Base-by-base conservation (phyloP, 2,888 invertebrate genomes). In the Lasioglossum oenotherae region DNA sequence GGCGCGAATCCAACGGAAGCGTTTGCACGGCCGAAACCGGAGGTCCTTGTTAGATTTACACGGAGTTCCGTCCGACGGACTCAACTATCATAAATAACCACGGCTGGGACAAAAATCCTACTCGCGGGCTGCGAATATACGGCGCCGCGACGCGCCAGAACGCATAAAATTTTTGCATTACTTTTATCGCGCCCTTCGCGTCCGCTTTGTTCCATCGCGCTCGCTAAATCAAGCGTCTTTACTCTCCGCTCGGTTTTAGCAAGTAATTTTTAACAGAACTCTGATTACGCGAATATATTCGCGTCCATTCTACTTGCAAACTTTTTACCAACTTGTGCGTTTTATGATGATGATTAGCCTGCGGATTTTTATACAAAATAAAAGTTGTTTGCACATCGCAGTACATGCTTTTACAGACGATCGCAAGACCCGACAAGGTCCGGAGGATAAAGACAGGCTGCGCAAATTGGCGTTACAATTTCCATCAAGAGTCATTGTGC, bases 1-100 rank as follows among this genome's bases (percentile, higher is more conserved):
- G 87, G 91, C 84, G 75, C 27, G 74, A 75, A 84, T 89, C 76
- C 85, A 81, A 67, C 80, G 80, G 79, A 82, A 85, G 69, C 88
- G 74, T 85, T 84, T 75, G 72, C 74, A 74, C 72, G 69, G 81
- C 69, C 75, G 78, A 69, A 64, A 71, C 49, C 75, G 79, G 76
- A 80, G 74, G 79, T 69, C 81, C 64, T 79, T 31, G 81, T 75
- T 80, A 78, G 80, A 80, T 82, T 87, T 77, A 80, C 73, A 64
- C 72, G 35, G 69, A 53, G 73, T 87, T 80, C 77, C 80, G 76
- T 79, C 87, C 80, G 71, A 71, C 41, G 10, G 35, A 10, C 31
- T 64, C 75, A 41, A 69, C 82, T 41, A 35, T 44, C 83, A 46
- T 81, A 86, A 87, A 83, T 81, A 83, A 81, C 73, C 78, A n/a